Percentiles rank a stretch among this genome's conserved stretches.
phyloP scores from a whole-genome alignment of 2,113 vertebrate species.

The Saguinus midas region DNA sequence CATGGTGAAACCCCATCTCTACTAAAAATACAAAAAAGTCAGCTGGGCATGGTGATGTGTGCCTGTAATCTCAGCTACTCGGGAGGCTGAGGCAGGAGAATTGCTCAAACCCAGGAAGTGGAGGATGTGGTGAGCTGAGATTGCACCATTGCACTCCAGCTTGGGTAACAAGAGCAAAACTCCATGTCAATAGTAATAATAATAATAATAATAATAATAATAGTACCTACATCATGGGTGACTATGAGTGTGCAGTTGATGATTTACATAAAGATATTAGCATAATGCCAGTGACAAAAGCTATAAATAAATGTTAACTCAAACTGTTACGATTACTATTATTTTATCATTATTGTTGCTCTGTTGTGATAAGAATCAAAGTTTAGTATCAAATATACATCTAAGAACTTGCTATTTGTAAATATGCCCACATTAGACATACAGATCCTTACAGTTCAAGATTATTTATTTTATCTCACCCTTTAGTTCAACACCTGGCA shows the following conservation, averaged over 20 bases:
- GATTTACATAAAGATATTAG: background rate
- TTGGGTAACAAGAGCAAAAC: too few relatives aligned
- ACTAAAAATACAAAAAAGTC: too few relatives aligned
- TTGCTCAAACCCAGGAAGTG: too few relatives aligned
- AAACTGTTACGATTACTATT: background rate
- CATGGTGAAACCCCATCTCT: too few relatives aligned
- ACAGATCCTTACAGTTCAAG: background rate
- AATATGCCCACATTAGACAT: background rate
- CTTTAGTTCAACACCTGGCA: background rate
- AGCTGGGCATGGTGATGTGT: too few relatives aligned
- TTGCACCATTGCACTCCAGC: too few relatives aligned
- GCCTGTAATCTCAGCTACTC: too few relatives aligned
- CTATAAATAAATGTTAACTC: background rate
- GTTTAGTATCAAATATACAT: background rate
- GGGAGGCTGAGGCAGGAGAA: too few relatives aligned
- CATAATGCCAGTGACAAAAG: background rate
- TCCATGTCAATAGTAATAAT: too few relatives aligned
- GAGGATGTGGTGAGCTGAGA: too few relatives aligned
- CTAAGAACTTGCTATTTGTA: background rate
- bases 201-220: background rate
- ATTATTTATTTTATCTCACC: background rate
- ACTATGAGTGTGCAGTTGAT: background rate
- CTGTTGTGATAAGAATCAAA: background rate
- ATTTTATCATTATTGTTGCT: background rate
- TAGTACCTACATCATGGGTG: background rate